phyloP scores from a whole-genome alignment of 1,140 invertebrate genomes.

The Microplitis demolitor region DNA sequence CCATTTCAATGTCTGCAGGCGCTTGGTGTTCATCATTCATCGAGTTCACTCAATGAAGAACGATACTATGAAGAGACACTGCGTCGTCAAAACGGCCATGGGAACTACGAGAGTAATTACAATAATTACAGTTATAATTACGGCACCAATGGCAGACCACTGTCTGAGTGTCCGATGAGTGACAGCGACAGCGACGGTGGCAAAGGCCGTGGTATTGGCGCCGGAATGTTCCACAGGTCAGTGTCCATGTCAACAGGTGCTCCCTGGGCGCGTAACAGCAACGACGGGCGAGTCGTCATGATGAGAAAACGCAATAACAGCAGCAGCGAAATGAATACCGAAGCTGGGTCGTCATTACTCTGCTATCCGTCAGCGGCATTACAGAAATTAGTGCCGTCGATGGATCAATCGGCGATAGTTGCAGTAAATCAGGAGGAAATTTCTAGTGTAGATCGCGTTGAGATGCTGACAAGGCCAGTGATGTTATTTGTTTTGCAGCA shows the following conservation, averaged over 20 bases:
- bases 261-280: constrained; percentile 66
- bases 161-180: constrained; percentile 64
- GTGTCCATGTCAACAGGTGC: constrained; percentile 70
- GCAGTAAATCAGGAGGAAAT: constrained; percentile 52
- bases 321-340: constrained; percentile 68
- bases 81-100: constrained; percentile 54
- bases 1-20: constrained; percentile 80
- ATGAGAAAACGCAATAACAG: constrained; percentile 74
- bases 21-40: constrained; percentile 66
- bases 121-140: constrained; percentile 30
- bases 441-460: constrained; percentile 52
- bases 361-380: constrained; percentile 83
- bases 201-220: constrained; percentile 58
- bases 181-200: constrained; percentile 64
- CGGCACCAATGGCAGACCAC: constrained; percentile 54
- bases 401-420: constrained; percentile 64
- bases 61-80: constrained; percentile 64
- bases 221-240: constrained; percentile 67
- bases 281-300: constrained; percentile 68
- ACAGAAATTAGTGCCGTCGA: constrained; percentile 71
- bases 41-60: constrained; percentile 60
- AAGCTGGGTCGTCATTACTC: constrained; percentile 76
- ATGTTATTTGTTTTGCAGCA: constrained; percentile 85
- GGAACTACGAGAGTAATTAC: constrained; percentile 41
- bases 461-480: constrained; percentile 70